Percentiles rank a stretch among this genome's conserved stretches.
phyloP scores from a whole-genome alignment of 2,888 invertebrate genomes.

The Euplagia quadripunctaria region DNA sequence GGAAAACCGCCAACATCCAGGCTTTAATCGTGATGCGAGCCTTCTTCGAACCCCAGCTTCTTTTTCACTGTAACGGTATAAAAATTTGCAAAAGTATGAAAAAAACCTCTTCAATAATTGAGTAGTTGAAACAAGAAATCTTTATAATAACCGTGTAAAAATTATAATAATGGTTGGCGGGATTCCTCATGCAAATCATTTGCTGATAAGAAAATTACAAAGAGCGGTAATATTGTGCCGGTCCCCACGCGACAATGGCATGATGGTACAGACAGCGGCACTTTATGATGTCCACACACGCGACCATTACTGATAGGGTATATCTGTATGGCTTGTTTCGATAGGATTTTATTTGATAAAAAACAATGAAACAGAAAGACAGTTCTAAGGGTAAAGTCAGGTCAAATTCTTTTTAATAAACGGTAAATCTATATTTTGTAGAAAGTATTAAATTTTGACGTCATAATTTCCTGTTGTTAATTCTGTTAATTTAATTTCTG shows the following conservation, averaged over 20 bases:
- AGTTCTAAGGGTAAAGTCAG: not conserved
- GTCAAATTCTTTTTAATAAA: not conserved
- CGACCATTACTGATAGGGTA: conserved; percentile 15
- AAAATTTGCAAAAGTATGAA: too few relatives aligned
- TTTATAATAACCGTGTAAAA: conserved; percentile 4
- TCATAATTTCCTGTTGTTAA: too few relatives aligned
- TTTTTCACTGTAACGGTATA: too few relatives aligned
- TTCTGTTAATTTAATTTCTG: too few relatives aligned
- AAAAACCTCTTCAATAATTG: not conserved
- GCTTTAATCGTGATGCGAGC: too few relatives aligned
- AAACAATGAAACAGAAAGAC: not conserved
- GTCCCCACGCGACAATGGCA: conserved; percentile 5
- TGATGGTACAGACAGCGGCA: conserved; percentile 16
- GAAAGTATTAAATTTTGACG: too few relatives aligned
- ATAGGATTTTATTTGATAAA: not conserved
- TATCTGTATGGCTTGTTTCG: not conserved
- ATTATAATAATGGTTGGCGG: conserved; percentile 13
- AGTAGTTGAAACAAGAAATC: not conserved
- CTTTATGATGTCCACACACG: conserved; percentile 16
- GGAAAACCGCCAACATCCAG: too few relatives aligned
- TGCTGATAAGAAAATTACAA: conserved; percentile 18
- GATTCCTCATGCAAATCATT: conserved; percentile 19
- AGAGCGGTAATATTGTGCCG: conserved; percentile 6
- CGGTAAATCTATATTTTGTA: too few relatives aligned
- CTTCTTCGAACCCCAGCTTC: too few relatives aligned